Evolutionary conservation across 2,797 vertebrate species (phyloP).

Genomic region (Bradypus variegatus): DNA sequence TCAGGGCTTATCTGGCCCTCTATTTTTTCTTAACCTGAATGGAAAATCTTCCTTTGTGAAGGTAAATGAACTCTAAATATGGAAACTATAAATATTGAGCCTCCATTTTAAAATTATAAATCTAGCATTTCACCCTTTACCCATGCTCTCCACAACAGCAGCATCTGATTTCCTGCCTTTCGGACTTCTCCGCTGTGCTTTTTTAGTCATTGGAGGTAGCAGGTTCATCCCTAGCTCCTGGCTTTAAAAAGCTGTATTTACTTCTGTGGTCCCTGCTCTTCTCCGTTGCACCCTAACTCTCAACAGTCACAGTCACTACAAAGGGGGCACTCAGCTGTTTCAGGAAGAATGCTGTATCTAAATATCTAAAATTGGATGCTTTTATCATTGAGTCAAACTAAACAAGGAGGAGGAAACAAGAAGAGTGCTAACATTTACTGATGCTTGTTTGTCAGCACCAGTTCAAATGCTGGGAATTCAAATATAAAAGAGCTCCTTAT

Average conservation of each 20-base stretch:
- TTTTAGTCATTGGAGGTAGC: background rate
- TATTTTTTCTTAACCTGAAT: slow-evolving; percentile 27
- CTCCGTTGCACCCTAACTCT: background rate
- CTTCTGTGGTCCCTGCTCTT: background rate
- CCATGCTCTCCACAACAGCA: background rate
- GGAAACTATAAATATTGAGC: background rate
- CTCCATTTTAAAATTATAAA: slow-evolving; percentile 8
- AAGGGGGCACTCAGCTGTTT: background rate
- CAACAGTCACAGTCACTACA: background rate
- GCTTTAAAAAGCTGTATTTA: background rate
- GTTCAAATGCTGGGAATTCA: background rate
- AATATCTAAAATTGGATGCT: background rate
- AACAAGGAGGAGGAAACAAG: background rate
- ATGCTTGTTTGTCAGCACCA: background rate
- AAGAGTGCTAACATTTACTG: slow-evolving; percentile 9
- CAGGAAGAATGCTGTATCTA: background rate
- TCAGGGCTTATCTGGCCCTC: too few relatives aligned
- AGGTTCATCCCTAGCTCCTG: background rate
- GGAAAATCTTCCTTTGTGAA: background rate
- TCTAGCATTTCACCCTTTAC: background rate
- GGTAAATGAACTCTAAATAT: background rate
- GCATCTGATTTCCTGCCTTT: background rate
- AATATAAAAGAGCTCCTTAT: slow-evolving; percentile 16
- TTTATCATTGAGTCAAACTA: slow-evolving; percentile 3
- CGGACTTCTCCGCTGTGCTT: background rate